phyloP scores from a whole-genome alignment of 2,888 invertebrate genomes.

The Parthenolecanium corni region DNA sequence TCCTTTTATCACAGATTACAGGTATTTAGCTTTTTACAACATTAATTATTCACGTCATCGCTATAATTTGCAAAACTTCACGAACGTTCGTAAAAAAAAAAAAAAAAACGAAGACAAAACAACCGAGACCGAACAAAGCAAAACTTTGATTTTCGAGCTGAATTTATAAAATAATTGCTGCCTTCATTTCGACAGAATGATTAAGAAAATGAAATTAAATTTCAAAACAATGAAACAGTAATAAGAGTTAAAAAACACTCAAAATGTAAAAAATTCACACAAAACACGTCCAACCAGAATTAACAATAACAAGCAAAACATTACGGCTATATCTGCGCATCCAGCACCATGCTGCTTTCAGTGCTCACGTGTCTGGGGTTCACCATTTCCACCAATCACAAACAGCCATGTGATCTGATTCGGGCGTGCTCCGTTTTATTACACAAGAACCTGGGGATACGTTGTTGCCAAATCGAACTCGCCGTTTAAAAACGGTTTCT shows the following conservation, averaged over 20 bases:
- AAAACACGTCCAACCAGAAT: constrained; percentile 21
- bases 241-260: not conserved
- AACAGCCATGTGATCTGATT: constrained; percentile 36
- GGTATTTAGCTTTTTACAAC: too few relatives aligned
- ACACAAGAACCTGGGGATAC: constrained; percentile 13
- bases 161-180: not conserved
- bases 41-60: constrained; percentile 22
- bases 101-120: not conserved
- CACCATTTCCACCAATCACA: constrained; percentile 39
- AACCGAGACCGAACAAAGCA: not conserved
- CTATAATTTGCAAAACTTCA: not conserved
- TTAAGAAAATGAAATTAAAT: not conserved
- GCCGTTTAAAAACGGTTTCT: constrained; percentile 14
- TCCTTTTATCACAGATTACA: constrained; percentile 8
- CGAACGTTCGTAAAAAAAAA: not conserved
- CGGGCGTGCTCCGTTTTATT: constrained; percentile 19
- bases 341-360: constrained; percentile 24
- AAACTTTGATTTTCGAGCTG: not conserved
- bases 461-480: constrained; percentile 6
- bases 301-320: constrained; percentile 17
- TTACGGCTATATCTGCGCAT: constrained; percentile 21
- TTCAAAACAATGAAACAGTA: not conserved
- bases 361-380: constrained; percentile 42
- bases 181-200: not conserved
- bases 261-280: constrained; percentile 4